Base-by-base conservation (phyloP, 1,140 invertebrate species). In the Heliconius melpomene region DNA sequence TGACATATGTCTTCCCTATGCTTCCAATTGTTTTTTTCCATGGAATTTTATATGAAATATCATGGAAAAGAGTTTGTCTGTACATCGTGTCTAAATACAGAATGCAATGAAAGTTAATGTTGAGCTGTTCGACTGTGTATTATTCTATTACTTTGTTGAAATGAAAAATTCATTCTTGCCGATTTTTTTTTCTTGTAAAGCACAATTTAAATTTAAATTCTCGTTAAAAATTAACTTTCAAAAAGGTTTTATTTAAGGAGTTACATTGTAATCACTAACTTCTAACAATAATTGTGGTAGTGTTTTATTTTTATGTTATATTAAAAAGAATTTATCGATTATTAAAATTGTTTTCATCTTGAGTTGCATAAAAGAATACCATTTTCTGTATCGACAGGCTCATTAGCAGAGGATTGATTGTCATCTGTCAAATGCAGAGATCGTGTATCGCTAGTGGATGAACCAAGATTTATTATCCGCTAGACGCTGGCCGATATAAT, bases 401-500 rank as follows among this genome's bases (percentile, higher is more conserved):
- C 72, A 78, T 73, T 79, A 75, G 38, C 36, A 79, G 20, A 70
- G n/a, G 52, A 76, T 80, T 80, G 79, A 76, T 80, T 80, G 79
- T 80, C 79, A 76, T 74, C 32, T 80, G 78, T 75, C 78, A 75
- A 52, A 75, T 74, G 11, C 78, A 75, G 60, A 11, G 20, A 29
- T 75, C 57, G 40, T 74, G 54, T 74, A 66, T 66, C 36, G 72
- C 18, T 29, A 70, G 76, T 50, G 11, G 70, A 54, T 20, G 71
- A 72, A 72, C 71, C 38, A 50, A 74, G 38, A 52, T 72, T 72
- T 46, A 50, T 29, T 74, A 74, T 74, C 23, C 73, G 23, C 36
- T 74, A 50, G 36, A 74, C 52, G 26, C n/a, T 66, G 23, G 23
- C 3, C 60, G 60, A 84, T 81, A 88, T 89, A 85, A 89, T 90